Evolutionary conservation across 2,797 vertebrate genomes (phyloP), one percentile per base, ranked within the genome.

Genomic region (Chiroxiphia lanceolata): DNA sequence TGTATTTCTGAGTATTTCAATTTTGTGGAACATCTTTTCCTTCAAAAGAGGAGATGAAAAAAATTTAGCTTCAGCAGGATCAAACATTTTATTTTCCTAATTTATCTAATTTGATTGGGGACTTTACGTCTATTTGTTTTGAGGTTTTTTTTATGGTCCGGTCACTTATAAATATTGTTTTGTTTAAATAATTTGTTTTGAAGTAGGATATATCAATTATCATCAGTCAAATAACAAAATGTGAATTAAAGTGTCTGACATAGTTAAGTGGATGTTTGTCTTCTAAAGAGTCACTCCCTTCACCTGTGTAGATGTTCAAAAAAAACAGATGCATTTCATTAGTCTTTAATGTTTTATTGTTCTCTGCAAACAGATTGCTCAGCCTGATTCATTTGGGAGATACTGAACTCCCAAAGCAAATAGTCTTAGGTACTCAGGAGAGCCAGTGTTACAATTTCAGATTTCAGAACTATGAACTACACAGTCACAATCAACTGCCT

Each of bases 291-390:
- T 47, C 19, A 70, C 33, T 83, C 4, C 5, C 1, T 67, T 87
- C 56, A 51, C 33, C 3, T 15, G 5, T 56, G 47, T 74, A 23
- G 7, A 19, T 80, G 34, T 75, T 84, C 63, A 33, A 68, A 92
- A 95, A 89, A 83, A 64, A 78, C 45, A 47, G 85, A 68, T 95
- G 25, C 60, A 93, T 94, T 93, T 96, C 72, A 67, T 95, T 96
- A 82, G 22, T 67, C 47, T 91, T 93, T 89, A 68, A 60, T 83
- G 51, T 61, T 69, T 34, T 74, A 57, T 40, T 90, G 40, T 51
- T 93, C 65, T 61, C 14, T 60, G 13, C 82, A 96, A 97, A 77
- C 47, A 70, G 48, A 82, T 85, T 70, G 44, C 47, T 96, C 87
- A 74, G 71, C 72, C 78, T 81, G 72, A 92, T 94, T 95, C 75